Conservation (phyloP, 1,140 invertebrate genomes). For the Drosophila persimilis region DNA sequence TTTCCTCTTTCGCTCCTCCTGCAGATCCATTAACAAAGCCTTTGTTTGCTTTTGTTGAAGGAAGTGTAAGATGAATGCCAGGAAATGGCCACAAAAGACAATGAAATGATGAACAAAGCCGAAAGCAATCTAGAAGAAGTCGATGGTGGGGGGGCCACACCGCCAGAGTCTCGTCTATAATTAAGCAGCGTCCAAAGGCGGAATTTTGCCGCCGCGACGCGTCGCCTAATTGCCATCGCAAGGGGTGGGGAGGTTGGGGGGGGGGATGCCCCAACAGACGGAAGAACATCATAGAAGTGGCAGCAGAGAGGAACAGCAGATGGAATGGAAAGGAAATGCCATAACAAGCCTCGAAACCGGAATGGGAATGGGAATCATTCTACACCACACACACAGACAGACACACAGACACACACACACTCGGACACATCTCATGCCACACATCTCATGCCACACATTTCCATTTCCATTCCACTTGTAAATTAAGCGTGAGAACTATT, state of each 20-base stretch:
- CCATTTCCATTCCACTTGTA: conserved; percentile 62
- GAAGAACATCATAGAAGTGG: conserved; percentile 12
- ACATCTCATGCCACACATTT: conserved; percentile 23
- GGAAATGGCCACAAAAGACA: conserved; percentile 73
- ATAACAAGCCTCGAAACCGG: background rate
- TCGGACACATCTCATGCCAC: background rate
- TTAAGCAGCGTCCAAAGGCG: conserved; percentile 21
- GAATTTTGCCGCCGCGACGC: too few relatives aligned
- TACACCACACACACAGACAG: conserved; percentile 10
- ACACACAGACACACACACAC: conserved; percentile 7
- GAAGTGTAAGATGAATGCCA: conserved; percentile 72
- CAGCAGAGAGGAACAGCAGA: conserved; percentile 13
- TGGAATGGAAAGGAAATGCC: conserved; percentile 45
- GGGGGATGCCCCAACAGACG: conserved; percentile 50
- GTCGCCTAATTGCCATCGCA: too few relatives aligned
- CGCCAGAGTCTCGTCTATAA: conserved; percentile 24
- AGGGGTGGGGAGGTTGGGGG: too few relatives aligned
- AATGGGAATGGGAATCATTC: conserved; percentile 9
- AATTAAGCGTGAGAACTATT: conserved; percentile 74
- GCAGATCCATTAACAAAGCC: conserved; percentile 29
- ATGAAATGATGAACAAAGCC: conserved; percentile 58
- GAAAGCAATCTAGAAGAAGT: conserved; percentile 17
- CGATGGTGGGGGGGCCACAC: conserved; percentile 9
- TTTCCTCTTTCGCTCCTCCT: conserved; percentile 34
- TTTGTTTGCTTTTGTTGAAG: conserved; percentile 20